phyloP scores from a whole-genome alignment of 2,113 vertebrate genomes.

The Microcebus jonahi region DNA sequence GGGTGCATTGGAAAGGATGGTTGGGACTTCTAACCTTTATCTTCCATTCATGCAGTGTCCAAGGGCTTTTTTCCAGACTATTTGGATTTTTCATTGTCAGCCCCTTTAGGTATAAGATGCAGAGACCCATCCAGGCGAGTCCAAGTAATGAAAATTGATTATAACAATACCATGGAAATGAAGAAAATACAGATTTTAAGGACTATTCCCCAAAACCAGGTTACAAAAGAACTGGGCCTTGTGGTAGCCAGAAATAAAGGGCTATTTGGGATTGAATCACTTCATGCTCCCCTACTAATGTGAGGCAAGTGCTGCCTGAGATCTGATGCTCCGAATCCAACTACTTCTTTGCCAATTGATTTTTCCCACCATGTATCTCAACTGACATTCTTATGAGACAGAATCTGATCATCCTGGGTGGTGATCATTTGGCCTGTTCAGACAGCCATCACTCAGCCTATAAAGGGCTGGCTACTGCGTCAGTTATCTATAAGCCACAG shows the following conservation, averaged over 20 bases:
- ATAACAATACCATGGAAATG: background rate
- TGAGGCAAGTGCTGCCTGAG: background rate
- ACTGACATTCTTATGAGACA: background rate
- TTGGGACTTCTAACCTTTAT: background rate
- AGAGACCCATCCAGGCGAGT: background rate
- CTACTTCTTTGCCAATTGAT: background rate
- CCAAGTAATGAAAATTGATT: background rate
- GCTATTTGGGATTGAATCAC: background rate
- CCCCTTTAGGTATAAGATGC: background rate
- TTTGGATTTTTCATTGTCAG: background rate
- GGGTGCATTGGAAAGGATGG: background rate
- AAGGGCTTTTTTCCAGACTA: background rate
- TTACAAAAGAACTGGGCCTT: background rate
- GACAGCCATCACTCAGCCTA: background rate
- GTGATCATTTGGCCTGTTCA: background rate
- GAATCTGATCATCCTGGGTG: background rate
- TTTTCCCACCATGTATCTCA: background rate
- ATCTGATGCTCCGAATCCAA: background rate
- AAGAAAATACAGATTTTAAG: background rate
- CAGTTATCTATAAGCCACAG: background rate
- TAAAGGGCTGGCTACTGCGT: too few species aligned
- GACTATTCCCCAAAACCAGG: background rate
- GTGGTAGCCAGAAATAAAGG: background rate
- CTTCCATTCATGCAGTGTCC: background rate
- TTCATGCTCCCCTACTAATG: background rate